Base-by-base conservation (phyloP, 2,888 invertebrate species). In the Stegana nigrithorax region DNA sequence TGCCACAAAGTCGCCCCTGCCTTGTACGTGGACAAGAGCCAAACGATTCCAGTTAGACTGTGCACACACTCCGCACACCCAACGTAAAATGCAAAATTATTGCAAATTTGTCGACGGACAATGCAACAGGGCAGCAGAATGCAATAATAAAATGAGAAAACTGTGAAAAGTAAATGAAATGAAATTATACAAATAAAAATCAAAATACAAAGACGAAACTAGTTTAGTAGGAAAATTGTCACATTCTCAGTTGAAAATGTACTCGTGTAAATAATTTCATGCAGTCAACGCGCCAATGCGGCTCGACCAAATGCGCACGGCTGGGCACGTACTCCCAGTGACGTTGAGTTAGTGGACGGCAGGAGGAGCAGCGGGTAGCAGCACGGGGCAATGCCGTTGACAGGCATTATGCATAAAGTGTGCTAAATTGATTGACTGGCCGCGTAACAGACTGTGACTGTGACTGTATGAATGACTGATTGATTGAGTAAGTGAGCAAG, bases 191-290 rank as follows among this genome's bases (percentile, higher is more conserved):
- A n/a, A 12, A 51, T 27, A 51, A 51, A 51, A 51, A 27, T 27
- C 12, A 26, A 50, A 50, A 27, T 17, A 51, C 25, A 51, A 51
- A 39, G 17, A 39, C 39, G 39, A 76, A 75, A 77, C 75, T 75
- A 75, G 75, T 75, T 75, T 75, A 75, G 75, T 75, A 69, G 75
- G 78, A 75, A 75, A 72, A 44, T n/a, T n/a, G n/a, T n/a, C n/a
- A n/a, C 25, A 44, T 44, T 14, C 45, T 68, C 68, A 75, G 77
- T 77, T 73, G 72, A 77, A 72, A 77, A 75, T 74, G 69, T 77
- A 5, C 4, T 36, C 4, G 14, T 36, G 14, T 6, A 36, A 39
- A 2, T 14, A 10, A 39, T n/a, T 32, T 5, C 2, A 10, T 32
- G 32, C 32, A 36, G 36, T 36, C 5, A 3, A 3, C 14, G 36